phyloP scores from a whole-genome alignment of 2,888 invertebrate genomes.

The Nebria salina region DNA sequence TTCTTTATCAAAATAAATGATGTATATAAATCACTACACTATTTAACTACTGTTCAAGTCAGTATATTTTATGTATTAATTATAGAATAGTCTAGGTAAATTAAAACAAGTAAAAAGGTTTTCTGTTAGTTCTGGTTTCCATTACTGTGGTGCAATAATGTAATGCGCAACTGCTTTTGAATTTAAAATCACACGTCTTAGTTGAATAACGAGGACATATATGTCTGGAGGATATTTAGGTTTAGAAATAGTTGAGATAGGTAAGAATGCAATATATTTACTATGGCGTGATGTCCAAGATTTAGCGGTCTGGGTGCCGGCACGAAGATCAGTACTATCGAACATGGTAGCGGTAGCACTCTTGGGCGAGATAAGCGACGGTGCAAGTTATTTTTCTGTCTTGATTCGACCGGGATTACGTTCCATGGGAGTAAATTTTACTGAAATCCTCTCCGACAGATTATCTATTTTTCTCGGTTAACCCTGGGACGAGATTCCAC shows the following conservation, averaged over 20 bases:
- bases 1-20: too few relatives aligned
- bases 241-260: not conserved
- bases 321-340: not conserved
- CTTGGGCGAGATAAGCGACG: not conserved
- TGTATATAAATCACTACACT: too few relatives aligned
- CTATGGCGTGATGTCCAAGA: not conserved
- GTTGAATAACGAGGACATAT: too few relatives aligned
- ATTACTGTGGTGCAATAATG: too few relatives aligned
- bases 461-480: conserved; percentile 38
- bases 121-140: too few relatives aligned
- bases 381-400: conserved; percentile 7
- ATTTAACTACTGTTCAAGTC: too few relatives aligned
- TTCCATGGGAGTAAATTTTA: conserved; percentile 26
- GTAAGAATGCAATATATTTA: not conserved
- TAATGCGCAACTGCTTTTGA: too few relatives aligned
- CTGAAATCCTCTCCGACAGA: conserved; percentile 33
- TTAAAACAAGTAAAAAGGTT: too few relatives aligned
- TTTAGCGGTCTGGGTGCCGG: not conserved
- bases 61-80: too few relatives aligned
- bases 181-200: too few relatives aligned
- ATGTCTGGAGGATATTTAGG: not conserved
- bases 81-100: too few relatives aligned
- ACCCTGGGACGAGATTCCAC: not conserved
- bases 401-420: conserved; percentile 24
- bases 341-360: not conserved